Percentiles rank a stretch among this genome's conserved stretches.
Evolutionary conservation across 2,797 vertebrate species (phyloP).

Genomic region (Austrolebias charrua): DNA sequence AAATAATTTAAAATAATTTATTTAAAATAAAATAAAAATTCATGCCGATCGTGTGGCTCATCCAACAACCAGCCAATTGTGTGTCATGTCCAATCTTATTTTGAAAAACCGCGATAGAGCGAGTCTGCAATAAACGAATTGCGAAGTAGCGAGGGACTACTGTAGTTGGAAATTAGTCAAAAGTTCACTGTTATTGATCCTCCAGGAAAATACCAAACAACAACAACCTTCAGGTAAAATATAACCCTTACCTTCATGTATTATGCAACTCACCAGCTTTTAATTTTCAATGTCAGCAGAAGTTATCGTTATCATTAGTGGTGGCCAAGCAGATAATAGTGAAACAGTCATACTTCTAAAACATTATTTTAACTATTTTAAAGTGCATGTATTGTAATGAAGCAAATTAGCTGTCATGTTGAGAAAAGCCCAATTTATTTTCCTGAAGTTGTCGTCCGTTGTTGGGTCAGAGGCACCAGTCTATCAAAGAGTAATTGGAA

Average conservation of each 20-base stretch:
- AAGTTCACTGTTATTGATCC: neutral
- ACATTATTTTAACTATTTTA: constrained; percentile 29
- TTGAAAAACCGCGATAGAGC: too few relatives aligned
- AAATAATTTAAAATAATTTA: too few relatives aligned
- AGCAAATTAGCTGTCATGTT: constrained; percentile 12
- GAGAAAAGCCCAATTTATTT: constrained; percentile 17
- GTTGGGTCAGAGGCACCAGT: constrained; percentile 36
- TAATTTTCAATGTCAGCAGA: constrained; percentile 47
- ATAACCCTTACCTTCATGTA: constrained; percentile 36
- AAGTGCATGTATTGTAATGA: constrained; percentile 30
- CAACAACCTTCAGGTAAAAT: constrained; percentile 31
- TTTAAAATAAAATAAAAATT: too few relatives aligned
- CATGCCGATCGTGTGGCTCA: too few relatives aligned
- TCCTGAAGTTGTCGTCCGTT: constrained; percentile 25
- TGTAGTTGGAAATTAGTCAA: neutral
- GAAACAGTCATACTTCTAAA: constrained; percentile 43
- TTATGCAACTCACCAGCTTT: constrained; percentile 52
- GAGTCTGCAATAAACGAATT: too few relatives aligned
- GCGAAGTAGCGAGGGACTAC: too few relatives aligned
- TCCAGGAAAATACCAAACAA: neutral
- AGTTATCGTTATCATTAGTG: constrained; percentile 46
- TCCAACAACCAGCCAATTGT: too few relatives aligned
- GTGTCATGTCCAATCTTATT: too few relatives aligned
- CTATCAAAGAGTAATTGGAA: constrained; percentile 60
- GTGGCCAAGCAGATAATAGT: constrained; percentile 54